Evolutionary conservation across 2,113 vertebrate species (phyloP), one percentile per base, ranked within the genome.

Genomic region (Procavia capensis): DNA sequence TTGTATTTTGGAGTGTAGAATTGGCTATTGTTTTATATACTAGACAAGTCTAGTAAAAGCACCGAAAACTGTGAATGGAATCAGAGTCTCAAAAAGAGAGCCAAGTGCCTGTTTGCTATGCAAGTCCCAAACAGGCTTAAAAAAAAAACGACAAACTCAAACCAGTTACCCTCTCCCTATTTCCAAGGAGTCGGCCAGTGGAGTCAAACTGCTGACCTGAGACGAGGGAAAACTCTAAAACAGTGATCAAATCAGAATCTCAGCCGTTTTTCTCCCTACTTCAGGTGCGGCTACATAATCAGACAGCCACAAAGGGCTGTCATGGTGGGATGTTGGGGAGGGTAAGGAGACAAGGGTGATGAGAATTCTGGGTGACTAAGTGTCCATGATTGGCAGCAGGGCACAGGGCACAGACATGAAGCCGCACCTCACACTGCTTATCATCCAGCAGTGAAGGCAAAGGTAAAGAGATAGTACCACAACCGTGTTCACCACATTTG

Each of bases 1-100:
- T 90, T 85, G 86, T 97, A 96, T 96, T 98, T 97, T 79, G 86
- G 98, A 95, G 90, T 41, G 2, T 64, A 90, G 94, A 98, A 95
- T 96, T 90, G 85, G 87, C 96, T 93, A 97, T 96, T 95, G 84
- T 97, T 89, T 96, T 87, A 92, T 36, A 45, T 94, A 79, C 91
- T 89, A 80, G 85, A 70, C 72, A 95, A 95, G 80, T 85, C 88
- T 95, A 97, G 85, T 75, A 93, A 96, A 88, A n/a, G 41, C 72
- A 83, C 59, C 39, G 34, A 92, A 87, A 94, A 25, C 68, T 94
- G 27, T 70, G 57, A 76, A 25, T n/a, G 66, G 63, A 36, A 43
- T 85, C 1, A 1, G 16, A 39, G 85, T 47, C 82, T 66, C n/a
- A 82, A 88, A 93, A 90, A 82, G 25, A 66, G 78, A 88, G 47